Conservation (phyloP, 2,113 vertebrate species). For the Bungarus multicinctus region DNA sequence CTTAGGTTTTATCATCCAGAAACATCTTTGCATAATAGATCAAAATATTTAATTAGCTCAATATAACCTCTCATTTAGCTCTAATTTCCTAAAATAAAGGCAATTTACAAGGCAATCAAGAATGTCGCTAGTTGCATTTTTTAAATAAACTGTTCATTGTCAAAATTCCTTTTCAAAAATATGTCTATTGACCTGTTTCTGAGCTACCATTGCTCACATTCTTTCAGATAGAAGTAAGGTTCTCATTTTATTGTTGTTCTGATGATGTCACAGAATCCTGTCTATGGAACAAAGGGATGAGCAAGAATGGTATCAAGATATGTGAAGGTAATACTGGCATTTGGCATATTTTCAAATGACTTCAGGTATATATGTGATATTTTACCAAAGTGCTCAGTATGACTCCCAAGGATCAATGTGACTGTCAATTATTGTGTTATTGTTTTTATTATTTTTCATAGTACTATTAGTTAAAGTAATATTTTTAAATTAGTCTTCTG, state of each 20-base stretch:
- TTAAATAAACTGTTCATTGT: slow-evolving; percentile 47
- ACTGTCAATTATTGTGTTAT: neutral
- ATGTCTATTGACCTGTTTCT: neutral
- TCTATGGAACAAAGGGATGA: neutral
- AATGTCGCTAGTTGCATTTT: slow-evolving; percentile 53
- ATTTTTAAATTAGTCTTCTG: neutral
- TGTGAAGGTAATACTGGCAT: neutral
- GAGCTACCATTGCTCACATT: neutral
- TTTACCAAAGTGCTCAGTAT: neutral
- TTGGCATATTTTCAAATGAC: neutral
- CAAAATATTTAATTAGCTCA: slow-evolving; percentile 53
- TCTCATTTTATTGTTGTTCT: slow-evolving; percentile 19
- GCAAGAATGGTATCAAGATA: neutral
- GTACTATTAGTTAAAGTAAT: neutral
- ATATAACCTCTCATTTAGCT: slow-evolving; percentile 53
- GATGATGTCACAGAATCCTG: neutral
- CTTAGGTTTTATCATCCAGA: neutral
- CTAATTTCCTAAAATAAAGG: slow-evolving; percentile 56
- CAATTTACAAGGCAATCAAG: slow-evolving; percentile 46
- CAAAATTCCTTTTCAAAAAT: slow-evolving; percentile 36
- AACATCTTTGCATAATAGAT: slow-evolving; percentile 31
- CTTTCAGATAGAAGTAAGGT: neutral
- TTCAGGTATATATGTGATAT: neutral
- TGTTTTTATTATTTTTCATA: neutral
- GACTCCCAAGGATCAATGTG: neutral